A percentile compares a stretch with the other conserved stretches of the same genome.
Conservation (phyloP, 2,888 invertebrate genomes). For the Megalurothrips usitatus region DNA sequence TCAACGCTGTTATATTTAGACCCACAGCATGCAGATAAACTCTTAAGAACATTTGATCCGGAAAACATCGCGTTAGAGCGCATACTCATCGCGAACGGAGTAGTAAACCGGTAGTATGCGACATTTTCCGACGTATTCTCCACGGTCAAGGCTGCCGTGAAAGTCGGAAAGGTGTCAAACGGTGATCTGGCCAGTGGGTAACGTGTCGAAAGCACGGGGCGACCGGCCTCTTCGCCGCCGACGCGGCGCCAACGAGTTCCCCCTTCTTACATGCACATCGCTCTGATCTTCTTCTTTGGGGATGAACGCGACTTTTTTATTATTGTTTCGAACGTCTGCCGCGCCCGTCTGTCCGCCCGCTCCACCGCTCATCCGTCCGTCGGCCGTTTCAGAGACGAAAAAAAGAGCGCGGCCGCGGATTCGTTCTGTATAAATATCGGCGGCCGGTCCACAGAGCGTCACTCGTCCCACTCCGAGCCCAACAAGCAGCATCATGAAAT, state of each 20-base stretch:
- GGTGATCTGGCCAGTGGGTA: neutral
- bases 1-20: no score
- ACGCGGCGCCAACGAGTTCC: neutral
- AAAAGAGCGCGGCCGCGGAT: slow-evolving; percentile 2
- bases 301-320: slow-evolving; percentile 5
- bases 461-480: slow-evolving; percentile 9
- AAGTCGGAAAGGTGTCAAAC: neutral
- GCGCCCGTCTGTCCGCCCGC: neutral
- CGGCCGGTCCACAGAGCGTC: neutral
- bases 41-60: no score
- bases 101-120: no score
- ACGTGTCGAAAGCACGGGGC: neutral
- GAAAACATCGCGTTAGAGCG: no score
- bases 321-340: neutral
- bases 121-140: neutral
- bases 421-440: slow-evolving; percentile 1
- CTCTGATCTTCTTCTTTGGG: neutral
- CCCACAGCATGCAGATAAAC: no score
- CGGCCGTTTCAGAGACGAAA: neutral
- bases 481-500: slow-evolving; percentile 6
- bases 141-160: neutral
- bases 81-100: no score
- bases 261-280: no score
- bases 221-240: neutral
- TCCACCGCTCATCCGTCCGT: neutral